These are phyloP conservation scores for Gryon sp. DNA, from an alignment of 1,140 invertebrate genomes.

Conservation along the genomic window DNA sequence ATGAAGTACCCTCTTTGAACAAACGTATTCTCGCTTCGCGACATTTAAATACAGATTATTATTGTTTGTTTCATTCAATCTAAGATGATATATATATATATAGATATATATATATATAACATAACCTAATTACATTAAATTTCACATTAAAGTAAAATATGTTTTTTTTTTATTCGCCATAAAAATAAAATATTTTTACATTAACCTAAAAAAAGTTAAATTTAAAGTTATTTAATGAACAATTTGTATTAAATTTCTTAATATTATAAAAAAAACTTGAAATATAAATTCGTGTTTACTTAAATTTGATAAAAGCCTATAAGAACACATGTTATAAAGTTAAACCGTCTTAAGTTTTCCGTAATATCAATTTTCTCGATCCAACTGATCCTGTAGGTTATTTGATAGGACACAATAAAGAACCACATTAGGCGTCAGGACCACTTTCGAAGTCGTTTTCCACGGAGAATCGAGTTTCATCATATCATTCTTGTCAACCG, in stretches of 20 bases:
- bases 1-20: conserved; percentile 10
- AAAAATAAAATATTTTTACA: no score
- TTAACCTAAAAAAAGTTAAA: no score
- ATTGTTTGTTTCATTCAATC: neutral
- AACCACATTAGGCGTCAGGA: conserved; percentile 19
- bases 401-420: conserved; percentile 30
- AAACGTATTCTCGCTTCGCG: no score
- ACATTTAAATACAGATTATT: neutral
- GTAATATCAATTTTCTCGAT: conserved; percentile 29
- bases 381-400: conserved; percentile 1
- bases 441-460: conserved; percentile 19
- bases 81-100: no score
- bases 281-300: no score
- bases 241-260: no score
- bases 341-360: neutral
- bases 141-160: no score
- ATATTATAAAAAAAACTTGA: no score
- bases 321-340: conserved; percentile 8
- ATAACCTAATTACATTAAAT: no score
- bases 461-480: conserved; percentile 13
- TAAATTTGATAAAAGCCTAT: conserved; percentile 9
- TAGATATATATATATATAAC: no score
- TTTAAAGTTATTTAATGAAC: no score
- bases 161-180: neutral
- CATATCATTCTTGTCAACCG: conserved; percentile 32